phyloP scores from a whole-genome alignment of 35 echinoderm and acorn worm genomes.

The Antedon bifida region DNA sequence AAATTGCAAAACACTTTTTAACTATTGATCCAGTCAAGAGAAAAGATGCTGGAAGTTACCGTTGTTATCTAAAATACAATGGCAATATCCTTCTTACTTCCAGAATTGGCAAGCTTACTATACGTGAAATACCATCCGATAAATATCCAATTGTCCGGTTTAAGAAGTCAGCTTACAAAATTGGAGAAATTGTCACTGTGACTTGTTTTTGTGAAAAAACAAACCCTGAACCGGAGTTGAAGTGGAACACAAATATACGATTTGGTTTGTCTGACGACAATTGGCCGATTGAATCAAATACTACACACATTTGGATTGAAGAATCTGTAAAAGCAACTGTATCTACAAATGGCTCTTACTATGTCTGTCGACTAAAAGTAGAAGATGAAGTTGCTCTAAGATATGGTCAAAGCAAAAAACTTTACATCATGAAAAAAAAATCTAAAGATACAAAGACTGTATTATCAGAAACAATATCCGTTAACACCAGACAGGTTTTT shows the following conservation, averaged over 20 bases:
- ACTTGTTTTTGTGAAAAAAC: background rate
- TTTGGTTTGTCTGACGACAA: too few relatives aligned
- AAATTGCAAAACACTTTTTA: background rate
- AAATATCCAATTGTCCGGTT: background rate
- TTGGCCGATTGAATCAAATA: background rate
- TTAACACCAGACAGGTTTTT: too few relatives aligned
- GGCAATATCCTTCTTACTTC: background rate
- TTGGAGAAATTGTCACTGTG: background rate
- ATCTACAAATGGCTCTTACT: background rate
- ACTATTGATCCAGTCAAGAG: background rate
- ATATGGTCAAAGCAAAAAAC: background rate
- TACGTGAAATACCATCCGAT: too few relatives aligned
- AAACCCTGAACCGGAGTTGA: background rate
- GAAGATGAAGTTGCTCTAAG: background rate
- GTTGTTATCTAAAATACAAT: background rate
- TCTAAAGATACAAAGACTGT: too few relatives aligned
- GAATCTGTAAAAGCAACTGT: background rate
- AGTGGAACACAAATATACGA: background rate
- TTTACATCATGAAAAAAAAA: too few relatives aligned
- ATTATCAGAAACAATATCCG: too few relatives aligned
- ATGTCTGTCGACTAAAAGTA: background rate
- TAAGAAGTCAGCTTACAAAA: background rate
- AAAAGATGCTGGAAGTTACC: background rate
- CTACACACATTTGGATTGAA: background rate
- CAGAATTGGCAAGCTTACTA: too few relatives aligned